phyloP scores from a whole-genome alignment of 2,888 invertebrate species.

The Dichetophora obliterata region DNA sequence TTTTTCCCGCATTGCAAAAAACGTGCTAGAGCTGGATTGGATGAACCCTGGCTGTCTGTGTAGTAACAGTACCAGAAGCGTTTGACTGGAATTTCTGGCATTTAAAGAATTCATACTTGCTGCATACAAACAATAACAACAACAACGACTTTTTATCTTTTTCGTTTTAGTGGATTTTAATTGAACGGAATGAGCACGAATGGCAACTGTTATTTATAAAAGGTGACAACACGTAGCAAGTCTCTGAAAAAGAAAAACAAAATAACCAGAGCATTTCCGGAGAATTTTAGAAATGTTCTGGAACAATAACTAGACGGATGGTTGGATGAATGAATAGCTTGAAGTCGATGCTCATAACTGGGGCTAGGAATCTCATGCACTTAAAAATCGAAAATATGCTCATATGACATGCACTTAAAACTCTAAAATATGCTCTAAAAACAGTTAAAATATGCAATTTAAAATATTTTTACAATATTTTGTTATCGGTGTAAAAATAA shows the following conservation, averaged over 20 bases:
- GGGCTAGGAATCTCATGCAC: too few species aligned
- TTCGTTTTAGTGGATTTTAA: neutral
- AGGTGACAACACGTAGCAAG: neutral
- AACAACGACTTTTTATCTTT: neutral
- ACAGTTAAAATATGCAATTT: too few species aligned
- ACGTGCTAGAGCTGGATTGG: neutral
- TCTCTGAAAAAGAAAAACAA: neutral
- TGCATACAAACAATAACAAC: too few species aligned
- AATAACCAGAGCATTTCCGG: neutral
- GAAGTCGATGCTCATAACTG: too few species aligned
- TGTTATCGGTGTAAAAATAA: too few species aligned
- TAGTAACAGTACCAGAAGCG: neutral
- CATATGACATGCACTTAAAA: too few species aligned
- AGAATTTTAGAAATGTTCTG: neutral
- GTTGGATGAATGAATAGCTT: too few species aligned
- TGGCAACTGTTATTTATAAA: conserved; percentile 3
- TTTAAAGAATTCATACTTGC: neutral
- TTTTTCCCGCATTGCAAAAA: neutral
- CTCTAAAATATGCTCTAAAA: too few species aligned
- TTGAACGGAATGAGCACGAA: conserved; percentile 7
- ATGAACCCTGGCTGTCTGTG: neutral
- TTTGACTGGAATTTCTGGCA: neutral
- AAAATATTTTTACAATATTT: too few species aligned
- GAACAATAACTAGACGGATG: too few species aligned
- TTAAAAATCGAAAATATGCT: too few species aligned